Evolutionary conservation across 2,888 invertebrate species (phyloP).

Genomic region (Harpalus rubripes): DNA sequence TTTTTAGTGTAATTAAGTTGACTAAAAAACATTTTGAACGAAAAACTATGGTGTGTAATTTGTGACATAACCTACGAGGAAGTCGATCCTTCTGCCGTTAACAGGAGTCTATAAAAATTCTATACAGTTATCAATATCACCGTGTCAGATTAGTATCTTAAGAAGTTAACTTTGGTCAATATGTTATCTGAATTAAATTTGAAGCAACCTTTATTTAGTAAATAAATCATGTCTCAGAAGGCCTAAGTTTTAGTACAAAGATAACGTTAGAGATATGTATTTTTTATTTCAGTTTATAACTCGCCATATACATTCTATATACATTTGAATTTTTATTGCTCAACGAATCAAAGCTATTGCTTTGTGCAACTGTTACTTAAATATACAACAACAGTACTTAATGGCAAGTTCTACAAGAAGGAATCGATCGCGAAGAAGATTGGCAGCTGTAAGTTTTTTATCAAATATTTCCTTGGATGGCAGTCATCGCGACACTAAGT

Average conservation of each 20-base stretch:
- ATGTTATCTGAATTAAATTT: constrained; percentile 16
- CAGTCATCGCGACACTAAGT: constrained; percentile 86
- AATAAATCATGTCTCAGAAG: constrained; percentile 26
- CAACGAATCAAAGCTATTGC: constrained; percentile 40
- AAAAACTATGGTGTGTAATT: constrained; percentile 66
- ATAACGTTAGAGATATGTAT: neutral
- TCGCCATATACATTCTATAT: constrained; percentile 7
- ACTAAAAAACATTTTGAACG: constrained; percentile 65
- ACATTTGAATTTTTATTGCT: constrained; percentile 28
- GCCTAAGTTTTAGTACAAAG: constrained; percentile 53
- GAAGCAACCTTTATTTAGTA: constrained; percentile 14
- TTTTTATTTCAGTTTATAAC: constrained; percentile 51
- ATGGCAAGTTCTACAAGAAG: constrained; percentile 81
- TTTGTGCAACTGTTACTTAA: constrained; percentile 49
- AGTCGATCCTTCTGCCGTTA: constrained; percentile 59
- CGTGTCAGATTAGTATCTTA: neutral
- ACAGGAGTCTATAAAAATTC: constrained; percentile 42
- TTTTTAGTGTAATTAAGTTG: constrained; percentile 53
- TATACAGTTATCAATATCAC: constrained; percentile 25
- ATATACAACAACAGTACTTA: constrained; percentile 64
- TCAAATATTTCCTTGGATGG: constrained; percentile 97
- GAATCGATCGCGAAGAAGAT: constrained; percentile 88
- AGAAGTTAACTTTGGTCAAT: constrained; percentile 37
- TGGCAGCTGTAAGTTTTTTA: constrained; percentile 95
- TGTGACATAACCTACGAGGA: constrained; percentile 65